Conservation (phyloP, 2,113 vertebrate species). For the Steatornis caripensis region DNA sequence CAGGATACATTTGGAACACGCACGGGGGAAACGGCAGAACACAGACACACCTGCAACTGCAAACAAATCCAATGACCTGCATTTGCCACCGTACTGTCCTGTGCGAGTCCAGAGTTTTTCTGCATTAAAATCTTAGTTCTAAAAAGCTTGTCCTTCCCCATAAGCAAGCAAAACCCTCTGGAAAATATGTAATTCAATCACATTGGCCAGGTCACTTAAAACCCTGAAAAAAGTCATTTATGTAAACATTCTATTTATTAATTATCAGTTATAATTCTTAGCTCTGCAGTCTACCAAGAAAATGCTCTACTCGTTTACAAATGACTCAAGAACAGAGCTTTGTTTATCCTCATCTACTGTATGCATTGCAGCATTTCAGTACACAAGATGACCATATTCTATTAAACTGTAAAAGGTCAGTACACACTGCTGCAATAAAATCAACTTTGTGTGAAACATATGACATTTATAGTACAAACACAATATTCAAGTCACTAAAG, state of each 20-base stretch:
- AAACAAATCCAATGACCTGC: neutral
- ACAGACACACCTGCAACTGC: neutral
- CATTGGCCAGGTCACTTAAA: neutral
- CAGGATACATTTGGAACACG: neutral
- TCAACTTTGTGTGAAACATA: conserved; percentile 30
- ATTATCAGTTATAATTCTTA: neutral
- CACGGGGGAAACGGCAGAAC: neutral
- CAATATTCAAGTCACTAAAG: conserved; percentile 10
- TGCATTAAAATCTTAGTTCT: neutral
- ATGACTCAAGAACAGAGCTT: neutral
- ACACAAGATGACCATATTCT: neutral
- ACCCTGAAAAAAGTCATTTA: neutral
- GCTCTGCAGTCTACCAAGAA: neutral
- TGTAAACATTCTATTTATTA: neutral
- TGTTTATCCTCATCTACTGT: neutral
- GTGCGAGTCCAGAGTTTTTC: rapidly evolving
- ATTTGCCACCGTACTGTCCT: neutral
- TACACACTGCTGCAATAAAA: conserved; percentile 6
- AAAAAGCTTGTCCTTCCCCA: neutral
- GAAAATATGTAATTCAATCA: neutral
- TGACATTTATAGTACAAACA: conserved; percentile 38
- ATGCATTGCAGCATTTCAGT: neutral
- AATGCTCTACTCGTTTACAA: neutral
- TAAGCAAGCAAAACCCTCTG: neutral
- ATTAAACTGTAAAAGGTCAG: conserved; percentile 27